These are phyloP conservation scores for Dicrurus megarhynchus DNA, from an alignment of 2,113 vertebrate species.

Conservation along the genomic window DNA sequence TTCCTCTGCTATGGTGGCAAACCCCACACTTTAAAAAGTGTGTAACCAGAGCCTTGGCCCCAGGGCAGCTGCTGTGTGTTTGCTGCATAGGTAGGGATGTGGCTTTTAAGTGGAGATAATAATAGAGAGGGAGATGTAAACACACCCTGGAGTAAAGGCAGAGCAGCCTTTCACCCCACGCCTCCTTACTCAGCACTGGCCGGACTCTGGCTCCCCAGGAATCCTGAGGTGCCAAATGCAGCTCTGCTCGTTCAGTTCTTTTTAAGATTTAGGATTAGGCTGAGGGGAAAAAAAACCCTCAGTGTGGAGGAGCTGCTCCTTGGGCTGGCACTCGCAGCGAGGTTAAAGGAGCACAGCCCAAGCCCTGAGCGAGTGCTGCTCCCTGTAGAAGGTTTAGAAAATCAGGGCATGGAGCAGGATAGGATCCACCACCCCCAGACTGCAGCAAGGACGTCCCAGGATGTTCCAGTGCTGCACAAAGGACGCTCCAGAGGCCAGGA, in stretches of 20 bases:
- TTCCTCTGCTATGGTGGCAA: rapidly evolving
- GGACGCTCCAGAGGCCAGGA: background rate
- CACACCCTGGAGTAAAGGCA: background rate
- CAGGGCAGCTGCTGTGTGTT: background rate
- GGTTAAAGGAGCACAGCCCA: background rate
- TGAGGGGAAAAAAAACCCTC: rapidly evolving
- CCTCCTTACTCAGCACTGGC: background rate
- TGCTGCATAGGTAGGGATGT: conserved; percentile 5
- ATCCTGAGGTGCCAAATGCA: background rate
- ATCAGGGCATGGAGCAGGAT: background rate
- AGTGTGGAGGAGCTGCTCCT: background rate
- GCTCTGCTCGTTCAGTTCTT: background rate
- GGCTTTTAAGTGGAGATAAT: conserved; percentile 43
- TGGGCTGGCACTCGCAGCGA: background rate
- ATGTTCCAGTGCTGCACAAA: background rate
- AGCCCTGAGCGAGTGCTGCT: rapidly evolving
- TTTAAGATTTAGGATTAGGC: background rate
- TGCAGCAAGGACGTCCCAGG: background rate
- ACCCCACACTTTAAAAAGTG: background rate
- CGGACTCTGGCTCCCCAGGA: background rate
- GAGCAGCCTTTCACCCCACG: background rate
- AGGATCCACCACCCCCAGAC: background rate
- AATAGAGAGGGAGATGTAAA: conserved; percentile 43
- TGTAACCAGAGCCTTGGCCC: conserved; percentile 29
- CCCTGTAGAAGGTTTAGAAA: background rate